Conservation (phyloP, 1,140 invertebrate species). For the Brachystomella parvula region DNA sequence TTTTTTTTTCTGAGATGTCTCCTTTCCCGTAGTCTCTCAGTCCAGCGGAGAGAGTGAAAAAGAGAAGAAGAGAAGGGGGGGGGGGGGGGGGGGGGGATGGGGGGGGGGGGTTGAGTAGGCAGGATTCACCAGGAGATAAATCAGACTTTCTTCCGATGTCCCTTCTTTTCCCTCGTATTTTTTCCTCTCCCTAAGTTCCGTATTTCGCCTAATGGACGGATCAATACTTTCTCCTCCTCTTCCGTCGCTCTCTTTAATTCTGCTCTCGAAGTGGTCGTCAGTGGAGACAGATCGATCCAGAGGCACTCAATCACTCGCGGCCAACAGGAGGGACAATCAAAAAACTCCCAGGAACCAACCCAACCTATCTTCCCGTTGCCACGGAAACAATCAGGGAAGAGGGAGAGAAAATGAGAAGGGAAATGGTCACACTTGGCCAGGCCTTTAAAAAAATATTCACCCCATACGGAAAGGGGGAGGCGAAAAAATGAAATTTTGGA, state of each 20-base stretch:
- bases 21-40: no score
- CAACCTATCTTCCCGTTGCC: neutral
- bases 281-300: neutral
- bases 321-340: neutral
- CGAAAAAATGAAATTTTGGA: slow-evolving; percentile 13
- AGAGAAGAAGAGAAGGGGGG: neutral
- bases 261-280: slow-evolving; percentile 1
- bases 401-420: slow-evolving; percentile 1
- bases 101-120: neutral
- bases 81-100: neutral
- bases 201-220: neutral
- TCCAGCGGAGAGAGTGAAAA: no score
- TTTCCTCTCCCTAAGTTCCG: neutral
- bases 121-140: neutral
- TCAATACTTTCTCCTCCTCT: slow-evolving; percentile 12
- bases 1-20: no score
- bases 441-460: neutral
- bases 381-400: neutral
- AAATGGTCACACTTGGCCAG: slow-evolving; percentile 19
- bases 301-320: neutral
- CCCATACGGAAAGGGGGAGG: neutral
- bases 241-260: neutral
- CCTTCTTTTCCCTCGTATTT: slow-evolving; percentile 1
- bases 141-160: slow-evolving; percentile 1
- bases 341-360: neutral